Evolutionary conservation across 2,797 vertebrate species (phyloP).

Genomic region (Sandelia bainsii): DNA sequence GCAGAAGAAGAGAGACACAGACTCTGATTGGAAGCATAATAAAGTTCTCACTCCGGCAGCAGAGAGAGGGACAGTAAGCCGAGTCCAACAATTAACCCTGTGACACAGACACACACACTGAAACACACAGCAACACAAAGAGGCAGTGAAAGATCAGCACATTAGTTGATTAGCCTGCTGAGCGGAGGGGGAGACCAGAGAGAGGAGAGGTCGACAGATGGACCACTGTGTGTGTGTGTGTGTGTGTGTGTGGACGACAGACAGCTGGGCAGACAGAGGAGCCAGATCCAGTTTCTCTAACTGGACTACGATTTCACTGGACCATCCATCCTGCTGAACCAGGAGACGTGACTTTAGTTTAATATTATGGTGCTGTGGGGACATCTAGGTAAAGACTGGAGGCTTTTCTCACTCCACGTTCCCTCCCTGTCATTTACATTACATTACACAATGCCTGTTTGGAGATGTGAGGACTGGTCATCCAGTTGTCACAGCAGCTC

Average conservation of each 20-base stretch:
- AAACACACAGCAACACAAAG: slow-evolving; percentile 49
- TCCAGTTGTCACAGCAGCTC: too few relatives aligned
- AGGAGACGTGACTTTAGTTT: slow-evolving; percentile 10
- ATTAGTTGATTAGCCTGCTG: slow-evolving; percentile 75
- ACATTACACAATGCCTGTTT: too few relatives aligned
- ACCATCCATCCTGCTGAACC: slow-evolving; percentile 43
- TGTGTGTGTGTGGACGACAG: slow-evolving; percentile 17
- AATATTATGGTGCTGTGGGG: neutral
- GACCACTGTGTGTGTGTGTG: slow-evolving; percentile 28
- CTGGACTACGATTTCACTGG: slow-evolving; percentile 54
- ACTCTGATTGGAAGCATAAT: slow-evolving; percentile 24
- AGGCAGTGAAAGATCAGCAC: slow-evolving; percentile 77
- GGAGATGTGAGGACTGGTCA: too few relatives aligned
- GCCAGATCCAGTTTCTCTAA: slow-evolving; percentile 66
- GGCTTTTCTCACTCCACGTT: too few relatives aligned
- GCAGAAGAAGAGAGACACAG: slow-evolving; percentile 15
- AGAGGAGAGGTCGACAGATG: slow-evolving; percentile 67
- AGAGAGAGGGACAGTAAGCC: slow-evolving; percentile 31
- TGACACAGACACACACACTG: slow-evolving; percentile 46
- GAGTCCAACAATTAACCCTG: slow-evolving; percentile 62
- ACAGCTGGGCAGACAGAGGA: slow-evolving; percentile 60
- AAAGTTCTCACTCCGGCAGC: slow-evolving; percentile 32
- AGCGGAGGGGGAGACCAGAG: slow-evolving; percentile 44
- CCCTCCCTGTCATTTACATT: too few relatives aligned
- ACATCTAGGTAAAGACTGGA: neutral